Conservation (phyloP, 2,797 vertebrate species). For the Pelochelys cantorii region DNA sequence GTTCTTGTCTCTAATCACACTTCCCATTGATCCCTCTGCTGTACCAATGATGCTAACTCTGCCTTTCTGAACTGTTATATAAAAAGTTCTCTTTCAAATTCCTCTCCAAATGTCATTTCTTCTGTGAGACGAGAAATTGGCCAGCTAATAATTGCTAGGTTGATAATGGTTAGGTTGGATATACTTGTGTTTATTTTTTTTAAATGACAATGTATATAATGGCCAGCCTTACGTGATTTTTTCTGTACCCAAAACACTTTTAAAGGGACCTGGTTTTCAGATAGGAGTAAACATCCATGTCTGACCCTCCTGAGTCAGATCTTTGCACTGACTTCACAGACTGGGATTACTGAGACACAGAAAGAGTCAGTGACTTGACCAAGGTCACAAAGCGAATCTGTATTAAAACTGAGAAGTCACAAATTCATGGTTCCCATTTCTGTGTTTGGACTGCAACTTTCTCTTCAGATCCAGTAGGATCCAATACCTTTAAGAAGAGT, state of each 20-base stretch:
- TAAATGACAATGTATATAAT: not conserved
- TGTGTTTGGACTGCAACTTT: not conserved
- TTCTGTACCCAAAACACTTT: not conserved
- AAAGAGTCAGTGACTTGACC: not conserved
- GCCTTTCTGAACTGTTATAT: not conserved
- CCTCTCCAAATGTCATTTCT: not conserved
- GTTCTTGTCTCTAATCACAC: not conserved
- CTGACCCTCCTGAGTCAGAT: not conserved
- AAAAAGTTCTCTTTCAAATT: not conserved
- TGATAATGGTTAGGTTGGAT: too few species aligned
- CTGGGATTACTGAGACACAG: fast-evolving
- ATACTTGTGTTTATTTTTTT: not conserved
- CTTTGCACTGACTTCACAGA: not conserved
- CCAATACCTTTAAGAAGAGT: not conserved
- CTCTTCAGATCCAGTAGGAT: not conserved
- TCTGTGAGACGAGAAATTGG: not conserved
- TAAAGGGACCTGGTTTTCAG: not conserved
- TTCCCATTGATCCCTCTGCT: not conserved
- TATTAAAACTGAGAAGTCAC: not conserved
- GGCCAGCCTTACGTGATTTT: not conserved
- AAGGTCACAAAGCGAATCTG: not conserved
- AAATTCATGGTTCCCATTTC: not conserved
- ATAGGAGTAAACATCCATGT: not conserved
- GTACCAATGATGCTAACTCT: not conserved
- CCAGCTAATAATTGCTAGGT: not conserved